Conservation (phyloP, 2,888 invertebrate species). For the Oconnorella tubifera region DNA sequence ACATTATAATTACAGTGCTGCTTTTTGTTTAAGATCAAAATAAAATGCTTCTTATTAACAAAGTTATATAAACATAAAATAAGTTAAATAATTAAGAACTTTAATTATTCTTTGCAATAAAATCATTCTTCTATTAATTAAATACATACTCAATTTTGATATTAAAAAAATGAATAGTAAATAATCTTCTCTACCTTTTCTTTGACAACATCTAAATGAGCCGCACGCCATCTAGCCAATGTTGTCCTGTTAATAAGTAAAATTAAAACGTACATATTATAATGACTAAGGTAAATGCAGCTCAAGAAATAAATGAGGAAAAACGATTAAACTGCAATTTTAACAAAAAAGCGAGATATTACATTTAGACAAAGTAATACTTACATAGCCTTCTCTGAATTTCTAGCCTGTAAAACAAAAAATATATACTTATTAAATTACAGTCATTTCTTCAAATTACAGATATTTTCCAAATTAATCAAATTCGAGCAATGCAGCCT, state of each 20-base stretch:
- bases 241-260: slow-evolving; percentile 74
- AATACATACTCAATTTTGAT: not conserved
- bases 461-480: too few species aligned
- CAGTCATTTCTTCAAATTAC: too few species aligned
- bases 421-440: not conserved
- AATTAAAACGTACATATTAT: too few species aligned
- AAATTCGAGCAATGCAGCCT: too few species aligned
- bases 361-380: slow-evolving; percentile 53
- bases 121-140: not conserved
- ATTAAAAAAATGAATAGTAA: slow-evolving; percentile 5
- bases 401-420: slow-evolving; percentile 69
- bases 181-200: slow-evolving; percentile 26
- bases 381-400: slow-evolving; percentile 96
- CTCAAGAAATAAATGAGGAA: not conserved
- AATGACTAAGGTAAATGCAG: too few species aligned
- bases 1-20: too few species aligned
- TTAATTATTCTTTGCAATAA: not conserved
- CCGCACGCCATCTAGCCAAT: slow-evolving; percentile 86
- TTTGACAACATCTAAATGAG: slow-evolving; percentile 62
- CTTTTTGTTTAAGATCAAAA: not conserved
- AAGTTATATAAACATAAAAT: not conserved
- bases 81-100: not conserved
- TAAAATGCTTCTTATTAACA: not conserved
- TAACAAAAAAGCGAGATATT: not conserved
- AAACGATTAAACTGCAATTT: not conserved